Evolutionary conservation across 2,113 vertebrate species (phyloP).

Genomic region (Hypomesus transpacificus): DNA sequence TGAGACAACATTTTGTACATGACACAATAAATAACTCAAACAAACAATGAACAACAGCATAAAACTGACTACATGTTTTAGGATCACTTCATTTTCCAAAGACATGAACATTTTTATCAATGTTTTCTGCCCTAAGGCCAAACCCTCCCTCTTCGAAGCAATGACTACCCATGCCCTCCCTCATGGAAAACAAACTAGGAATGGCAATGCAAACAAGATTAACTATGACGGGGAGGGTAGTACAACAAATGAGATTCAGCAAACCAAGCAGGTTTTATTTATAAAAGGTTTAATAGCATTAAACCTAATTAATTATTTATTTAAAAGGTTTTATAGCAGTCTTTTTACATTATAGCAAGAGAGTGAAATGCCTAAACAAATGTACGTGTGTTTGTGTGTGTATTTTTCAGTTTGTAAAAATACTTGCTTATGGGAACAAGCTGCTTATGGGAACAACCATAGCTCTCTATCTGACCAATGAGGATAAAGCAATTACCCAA

Average conservation of each 20-base stretch:
- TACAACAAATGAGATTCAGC: constrained; percentile 32
- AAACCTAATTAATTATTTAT: no score
- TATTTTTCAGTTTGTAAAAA: background rate
- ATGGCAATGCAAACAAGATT: constrained; percentile 49
- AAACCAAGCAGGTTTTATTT: constrained; percentile 60
- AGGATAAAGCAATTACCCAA: constrained; percentile 65
- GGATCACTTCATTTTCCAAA: constrained; percentile 56
- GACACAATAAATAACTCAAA: constrained; percentile 59
- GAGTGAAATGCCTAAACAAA: constrained; percentile 43
- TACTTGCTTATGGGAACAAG: background rate
- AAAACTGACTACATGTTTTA: constrained; percentile 50
- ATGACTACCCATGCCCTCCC: constrained; percentile 27
- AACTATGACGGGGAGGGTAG: constrained; percentile 45
- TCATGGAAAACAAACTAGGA: constrained; percentile 58
- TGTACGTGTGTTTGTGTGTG: constrained; percentile 1
- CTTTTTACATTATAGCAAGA: constrained; percentile 48
- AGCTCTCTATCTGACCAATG: constrained; percentile 63
- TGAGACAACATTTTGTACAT: constrained; percentile 42
- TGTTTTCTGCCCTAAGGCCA: constrained; percentile 59
- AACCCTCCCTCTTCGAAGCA: constrained; percentile 54
- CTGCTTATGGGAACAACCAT: constrained; percentile 58
- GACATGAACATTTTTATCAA: constrained; percentile 66
- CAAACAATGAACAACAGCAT: constrained; percentile 31
- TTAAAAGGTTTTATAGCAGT: no score
- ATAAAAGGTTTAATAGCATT: no score